phyloP scores from a whole-genome alignment of 2,113 vertebrate species.

The Callaeas wilsoni region DNA sequence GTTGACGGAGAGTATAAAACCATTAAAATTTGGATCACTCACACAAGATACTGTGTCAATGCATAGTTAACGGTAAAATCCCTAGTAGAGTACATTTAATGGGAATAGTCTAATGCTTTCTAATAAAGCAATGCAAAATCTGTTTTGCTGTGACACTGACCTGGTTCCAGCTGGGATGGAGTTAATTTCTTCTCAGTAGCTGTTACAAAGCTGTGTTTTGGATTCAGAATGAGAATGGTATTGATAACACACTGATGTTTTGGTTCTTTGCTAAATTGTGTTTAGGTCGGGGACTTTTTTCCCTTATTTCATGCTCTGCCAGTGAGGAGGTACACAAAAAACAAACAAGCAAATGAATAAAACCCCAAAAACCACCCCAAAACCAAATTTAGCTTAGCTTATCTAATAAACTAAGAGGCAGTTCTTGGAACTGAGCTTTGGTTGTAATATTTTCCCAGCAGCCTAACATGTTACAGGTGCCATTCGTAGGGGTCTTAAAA shows the following conservation, averaged over 20 bases:
- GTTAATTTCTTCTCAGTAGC: background rate
- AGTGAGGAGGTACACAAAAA: background rate
- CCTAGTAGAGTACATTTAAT: background rate
- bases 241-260: background rate
- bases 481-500: background rate
- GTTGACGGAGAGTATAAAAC: slow-evolving; percentile 13
- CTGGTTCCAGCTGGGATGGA: background rate
- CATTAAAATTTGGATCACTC: slow-evolving; percentile 31
- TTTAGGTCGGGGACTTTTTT: background rate
- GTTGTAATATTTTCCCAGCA: background rate
- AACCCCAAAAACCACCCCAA: background rate
- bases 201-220: background rate
- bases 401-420: background rate
- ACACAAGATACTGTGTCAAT: background rate
- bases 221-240: background rate
- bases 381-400: background rate
- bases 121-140: background rate
- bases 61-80: background rate
- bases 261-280: background rate
- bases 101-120: background rate
- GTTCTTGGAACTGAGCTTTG: background rate
- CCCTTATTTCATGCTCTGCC: background rate
- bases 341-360: background rate
- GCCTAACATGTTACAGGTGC: background rate
- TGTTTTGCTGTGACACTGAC: background rate